Evolutionary conservation across 2,113 vertebrate genomes (phyloP).

Genomic region (Daphoenositta chrysoptera): DNA sequence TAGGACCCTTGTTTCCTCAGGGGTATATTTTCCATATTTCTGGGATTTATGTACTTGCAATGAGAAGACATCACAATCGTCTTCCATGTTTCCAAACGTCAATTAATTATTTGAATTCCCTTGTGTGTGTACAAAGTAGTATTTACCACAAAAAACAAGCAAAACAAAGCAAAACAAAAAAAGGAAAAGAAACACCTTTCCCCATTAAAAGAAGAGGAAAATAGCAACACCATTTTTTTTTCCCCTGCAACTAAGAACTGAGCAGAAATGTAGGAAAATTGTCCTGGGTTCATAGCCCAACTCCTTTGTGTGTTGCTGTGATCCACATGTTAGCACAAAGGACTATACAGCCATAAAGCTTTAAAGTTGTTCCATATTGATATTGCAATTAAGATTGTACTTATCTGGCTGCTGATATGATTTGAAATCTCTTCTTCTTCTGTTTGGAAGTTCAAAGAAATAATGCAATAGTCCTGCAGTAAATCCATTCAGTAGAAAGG

Average conservation of each 20-base stretch:
- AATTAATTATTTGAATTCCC: neutral
- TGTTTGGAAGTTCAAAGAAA: neutral
- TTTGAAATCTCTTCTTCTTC: neutral
- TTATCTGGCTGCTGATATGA: neutral
- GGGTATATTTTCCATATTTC: neutral
- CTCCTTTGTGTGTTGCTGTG: neutral
- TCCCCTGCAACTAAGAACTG: neutral
- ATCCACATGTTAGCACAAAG: neutral
- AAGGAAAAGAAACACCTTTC: neutral
- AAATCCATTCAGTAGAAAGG: neutral
- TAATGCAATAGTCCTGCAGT: neutral
- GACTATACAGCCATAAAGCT: neutral
- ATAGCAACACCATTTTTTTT: neutral
- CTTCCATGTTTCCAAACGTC: neutral
- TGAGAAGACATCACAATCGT: neutral
- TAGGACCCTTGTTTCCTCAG: neutral
- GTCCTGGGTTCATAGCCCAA: neutral
- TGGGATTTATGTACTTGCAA: neutral
- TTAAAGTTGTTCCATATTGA: neutral
- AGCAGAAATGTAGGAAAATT: neutral
- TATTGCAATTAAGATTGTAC: neutral
- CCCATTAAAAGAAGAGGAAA: neutral
- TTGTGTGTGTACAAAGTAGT: neutral
- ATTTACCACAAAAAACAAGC: neutral
- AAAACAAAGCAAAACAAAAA: neutral